Conservation (phyloP, 1,140 invertebrate genomes). For the Pantala flavescens region DNA sequence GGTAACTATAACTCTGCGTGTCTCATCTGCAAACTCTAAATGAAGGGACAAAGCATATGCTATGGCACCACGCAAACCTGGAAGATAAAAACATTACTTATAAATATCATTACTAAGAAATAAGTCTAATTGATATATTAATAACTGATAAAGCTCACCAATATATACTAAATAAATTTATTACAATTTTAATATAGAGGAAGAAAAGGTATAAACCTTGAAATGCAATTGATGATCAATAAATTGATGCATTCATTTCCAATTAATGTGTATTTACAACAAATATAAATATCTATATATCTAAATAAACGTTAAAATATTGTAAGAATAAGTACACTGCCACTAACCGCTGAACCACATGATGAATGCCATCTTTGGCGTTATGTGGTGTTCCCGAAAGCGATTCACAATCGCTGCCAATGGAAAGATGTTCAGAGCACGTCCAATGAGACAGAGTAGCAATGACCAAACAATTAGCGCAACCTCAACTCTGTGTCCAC, state of each 20-base stretch:
- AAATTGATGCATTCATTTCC: too few relatives aligned
- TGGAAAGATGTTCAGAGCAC: conserved; percentile 96
- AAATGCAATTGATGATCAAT: too few relatives aligned
- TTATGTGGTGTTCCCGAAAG: conserved; percentile 96
- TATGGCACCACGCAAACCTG: conserved; percentile 88
- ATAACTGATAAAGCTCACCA: too few relatives aligned
- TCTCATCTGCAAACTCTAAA: conserved; percentile 88
- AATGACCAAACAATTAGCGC: conserved; percentile 83
- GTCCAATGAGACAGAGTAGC: conserved; percentile 79
- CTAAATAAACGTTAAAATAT: too few relatives aligned
- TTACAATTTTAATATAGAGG: too few relatives aligned
- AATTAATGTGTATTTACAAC: too few relatives aligned
- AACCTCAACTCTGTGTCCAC: conserved; percentile 54
- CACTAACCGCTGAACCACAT: conserved; percentile 94
- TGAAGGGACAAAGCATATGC: conserved; percentile 95
- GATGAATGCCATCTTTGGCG: conserved; percentile 96
- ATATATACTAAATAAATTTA: too few relatives aligned
- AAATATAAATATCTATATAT: too few relatives aligned
- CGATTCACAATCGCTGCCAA: conserved; percentile 86
- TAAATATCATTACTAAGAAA: conserved; percentile 16
- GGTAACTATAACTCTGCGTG: conserved; percentile 89
- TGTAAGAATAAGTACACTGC: too few relatives aligned
- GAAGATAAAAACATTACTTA: conserved; percentile 28
- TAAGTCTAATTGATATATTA: background rate
- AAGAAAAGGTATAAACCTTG: too few relatives aligned